phyloP scores from a whole-genome alignment of 2,113 vertebrate species.

The Orientallactaga bullata region DNA sequence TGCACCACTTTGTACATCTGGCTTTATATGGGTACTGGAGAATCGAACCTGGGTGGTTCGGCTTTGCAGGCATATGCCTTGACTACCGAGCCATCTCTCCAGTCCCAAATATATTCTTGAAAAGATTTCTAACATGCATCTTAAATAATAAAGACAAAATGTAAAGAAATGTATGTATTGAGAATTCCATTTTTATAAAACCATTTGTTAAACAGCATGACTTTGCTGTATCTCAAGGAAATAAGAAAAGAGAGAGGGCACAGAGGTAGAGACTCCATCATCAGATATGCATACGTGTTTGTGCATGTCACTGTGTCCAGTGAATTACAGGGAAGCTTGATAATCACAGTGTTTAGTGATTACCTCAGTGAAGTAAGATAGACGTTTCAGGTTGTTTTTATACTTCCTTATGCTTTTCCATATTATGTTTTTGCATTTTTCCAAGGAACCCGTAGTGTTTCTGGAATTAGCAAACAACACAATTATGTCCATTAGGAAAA shows the following conservation, averaged over 20 bases:
- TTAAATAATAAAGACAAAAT: background rate
- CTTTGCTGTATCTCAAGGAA: background rate
- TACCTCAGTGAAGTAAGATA: background rate
- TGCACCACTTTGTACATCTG: no score
- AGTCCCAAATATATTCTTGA: background rate
- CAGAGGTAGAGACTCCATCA: background rate
- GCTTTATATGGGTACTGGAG: no score
- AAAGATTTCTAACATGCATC: background rate
- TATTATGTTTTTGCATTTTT: constrained; percentile 10
- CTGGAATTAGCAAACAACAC: background rate
- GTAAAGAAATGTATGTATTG: background rate
- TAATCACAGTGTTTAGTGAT: background rate
- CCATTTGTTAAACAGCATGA: background rate
- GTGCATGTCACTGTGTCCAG: background rate
- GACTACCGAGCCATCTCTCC: no score
- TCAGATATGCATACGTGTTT: background rate
- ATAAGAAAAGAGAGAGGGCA: background rate
- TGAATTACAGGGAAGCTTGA: background rate
- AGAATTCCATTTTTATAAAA: constrained; percentile 30
- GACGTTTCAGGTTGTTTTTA: background rate
- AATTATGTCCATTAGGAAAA: background rate
- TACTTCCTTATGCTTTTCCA: background rate
- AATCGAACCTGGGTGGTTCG: no score
- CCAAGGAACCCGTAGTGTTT: background rate
- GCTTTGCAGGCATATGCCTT: no score